Evolutionary conservation across 2,888 invertebrate species (phyloP), one percentile per base, ranked within the genome.

Genomic region (Iphiclides podalirius): DNA sequence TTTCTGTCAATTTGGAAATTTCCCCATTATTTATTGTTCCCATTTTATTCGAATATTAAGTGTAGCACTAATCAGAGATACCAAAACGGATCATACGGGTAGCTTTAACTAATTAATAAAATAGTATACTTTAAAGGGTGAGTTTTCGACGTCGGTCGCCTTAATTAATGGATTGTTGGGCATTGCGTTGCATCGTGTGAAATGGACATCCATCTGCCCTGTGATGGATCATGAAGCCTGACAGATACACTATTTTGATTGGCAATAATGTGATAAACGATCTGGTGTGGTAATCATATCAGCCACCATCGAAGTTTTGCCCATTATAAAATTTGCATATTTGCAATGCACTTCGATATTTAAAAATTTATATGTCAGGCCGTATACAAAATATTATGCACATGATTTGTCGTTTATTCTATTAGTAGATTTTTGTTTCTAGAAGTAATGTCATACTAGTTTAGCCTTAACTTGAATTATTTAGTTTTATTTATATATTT

Each of bases 241-340:
- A 82, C 84, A 84, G 88, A 87, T 79, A 88, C 88, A 87, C 87
- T 87, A 88, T 88, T 88, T 88, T 88, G 88, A 88, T 87, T 87
- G 88, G 87, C 87, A 85, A 84, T 84, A 86, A 79, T 86, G 81
- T 83, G 80, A 86, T 83, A 77, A 81, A 83, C 74, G 82, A 85
- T 79, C 79, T 79, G 72, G 70, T 72, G 70, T 74, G 79, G 81
- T 82, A 76, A 78, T 80, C 77, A 78, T 73, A 81, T 81, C 79
- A 78, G 75, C 75, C 77, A 72, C 73, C 70, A 72, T 72, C 67
- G 72, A 73, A 72, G 66, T 68, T 66, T 71, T 75, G 77, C 70
- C 72, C 79, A 81, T 84, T 76, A 74, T 75, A 83, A 81, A 81
- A 78, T 72, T 72, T 62, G 71, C 72, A 75, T 79, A 79, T 66